Percentiles rank a stretch among this genome's conserved stretches.
These are phyloP conservation scores for Coenonympha glycerion DNA, from an alignment of 2,888 invertebrate species.

Conservation along the genomic window DNA sequence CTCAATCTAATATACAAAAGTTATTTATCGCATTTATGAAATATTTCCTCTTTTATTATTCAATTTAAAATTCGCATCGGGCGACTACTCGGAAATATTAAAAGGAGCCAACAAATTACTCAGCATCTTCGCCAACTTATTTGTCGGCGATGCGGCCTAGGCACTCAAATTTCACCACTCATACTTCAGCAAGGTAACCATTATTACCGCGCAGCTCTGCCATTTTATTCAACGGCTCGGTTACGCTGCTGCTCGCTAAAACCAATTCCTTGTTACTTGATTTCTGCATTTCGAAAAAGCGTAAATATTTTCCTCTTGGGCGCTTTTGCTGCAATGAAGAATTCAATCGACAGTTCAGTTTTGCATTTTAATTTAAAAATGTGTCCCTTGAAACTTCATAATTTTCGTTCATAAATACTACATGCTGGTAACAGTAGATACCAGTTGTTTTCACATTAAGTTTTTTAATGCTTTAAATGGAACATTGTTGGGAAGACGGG, in stretches of 20 bases:
- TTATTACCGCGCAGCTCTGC: constrained; percentile 53
- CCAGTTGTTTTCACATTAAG: too few species aligned
- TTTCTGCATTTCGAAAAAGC: constrained; percentile 74
- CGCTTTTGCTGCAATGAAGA: constrained; percentile 62
- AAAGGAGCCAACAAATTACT: constrained; percentile 33
- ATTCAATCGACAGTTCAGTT: constrained; percentile 58
- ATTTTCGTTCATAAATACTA: not conserved
- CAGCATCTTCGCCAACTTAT: constrained; percentile 35
- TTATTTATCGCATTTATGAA: too few species aligned
- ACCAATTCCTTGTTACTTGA: constrained; percentile 75
- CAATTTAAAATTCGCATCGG: constrained; percentile 10
- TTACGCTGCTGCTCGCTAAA: constrained; percentile 66
- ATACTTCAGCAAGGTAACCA: constrained; percentile 60
- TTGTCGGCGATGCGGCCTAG: constrained; percentile 30
- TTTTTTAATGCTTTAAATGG: too few species aligned
- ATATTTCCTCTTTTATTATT: not conserved
- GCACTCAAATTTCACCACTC: constrained; percentile 46
- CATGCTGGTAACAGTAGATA: too few species aligned
- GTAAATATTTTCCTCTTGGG: constrained; percentile 73
- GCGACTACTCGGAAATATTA: constrained; percentile 18
- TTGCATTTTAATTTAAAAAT: constrained; percentile 54
- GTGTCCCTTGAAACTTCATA: constrained; percentile 5
- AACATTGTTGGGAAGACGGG: too few species aligned
- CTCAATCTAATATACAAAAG: too few species aligned
- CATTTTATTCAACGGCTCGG: constrained; percentile 65